Conservation (phyloP, 2,113 vertebrate species). For the Pungitius pungitius region DNA sequence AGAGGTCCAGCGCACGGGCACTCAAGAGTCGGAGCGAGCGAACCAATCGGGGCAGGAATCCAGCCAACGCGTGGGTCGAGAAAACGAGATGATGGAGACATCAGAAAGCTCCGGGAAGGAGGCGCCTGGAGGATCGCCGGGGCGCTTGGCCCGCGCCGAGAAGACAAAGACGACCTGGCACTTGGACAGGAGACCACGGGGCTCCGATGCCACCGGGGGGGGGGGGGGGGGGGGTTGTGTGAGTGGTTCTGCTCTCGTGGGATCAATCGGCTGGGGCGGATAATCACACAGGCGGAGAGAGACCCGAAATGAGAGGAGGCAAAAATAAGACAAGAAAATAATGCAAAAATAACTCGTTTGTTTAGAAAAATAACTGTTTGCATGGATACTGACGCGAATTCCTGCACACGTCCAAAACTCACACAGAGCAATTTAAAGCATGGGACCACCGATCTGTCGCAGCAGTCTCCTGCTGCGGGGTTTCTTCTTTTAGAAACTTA, state of each 20-base stretch:
- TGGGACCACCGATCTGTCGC: not conserved
- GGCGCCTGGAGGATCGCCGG: not conserved
- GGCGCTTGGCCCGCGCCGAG: too few relatives aligned
- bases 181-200: not conserved
- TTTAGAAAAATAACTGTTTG: not conserved
- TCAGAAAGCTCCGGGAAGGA: not conserved
- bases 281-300: not conserved
- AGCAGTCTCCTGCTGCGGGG: not conserved
- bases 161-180: not conserved
- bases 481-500: not conserved
- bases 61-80: not conserved
- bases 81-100: not conserved
- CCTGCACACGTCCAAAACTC: not conserved
- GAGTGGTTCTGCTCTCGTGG: not conserved
- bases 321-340: not conserved
- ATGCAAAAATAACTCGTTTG: not conserved
- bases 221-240: not conserved
- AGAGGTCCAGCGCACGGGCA: not conserved
- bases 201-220: not conserved
- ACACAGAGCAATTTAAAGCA: not conserved
- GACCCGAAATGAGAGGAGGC: not conserved
- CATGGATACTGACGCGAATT: too few relatives aligned
- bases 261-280: not conserved
- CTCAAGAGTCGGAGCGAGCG: not conserved
- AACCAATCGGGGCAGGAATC: not conserved